A percentile compares a stretch with the other conserved stretches of the same genome.
Conservation (phyloP, 2,797 vertebrate species). For the Gephyroberyx darwinii region DNA sequence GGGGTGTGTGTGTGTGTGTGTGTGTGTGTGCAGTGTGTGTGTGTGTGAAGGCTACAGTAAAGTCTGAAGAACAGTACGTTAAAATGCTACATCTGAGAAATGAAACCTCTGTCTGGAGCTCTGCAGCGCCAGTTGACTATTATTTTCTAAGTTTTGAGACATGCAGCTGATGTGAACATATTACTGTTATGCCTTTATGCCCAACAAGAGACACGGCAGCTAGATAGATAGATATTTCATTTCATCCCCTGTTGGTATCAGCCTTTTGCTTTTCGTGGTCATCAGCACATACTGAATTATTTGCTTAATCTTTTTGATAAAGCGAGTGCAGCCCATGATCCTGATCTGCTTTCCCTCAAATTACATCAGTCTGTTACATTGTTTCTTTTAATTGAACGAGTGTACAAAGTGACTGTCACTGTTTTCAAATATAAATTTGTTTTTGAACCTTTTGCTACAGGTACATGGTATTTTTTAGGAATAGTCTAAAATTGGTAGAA, state of each 20-base stretch:
- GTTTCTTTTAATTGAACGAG: not conserved
- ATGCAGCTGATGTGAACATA: not conserved
- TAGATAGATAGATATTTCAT: not conserved
- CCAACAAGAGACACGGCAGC: not conserved
- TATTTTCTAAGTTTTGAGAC: slow-evolving; percentile 29
- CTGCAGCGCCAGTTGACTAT: slow-evolving; percentile 12
- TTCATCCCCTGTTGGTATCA: not conserved
- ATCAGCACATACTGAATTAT: too few species aligned
- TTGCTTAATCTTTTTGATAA: too few species aligned
- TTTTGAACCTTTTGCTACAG: not conserved
- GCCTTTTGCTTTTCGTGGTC: too few species aligned
- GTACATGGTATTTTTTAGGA: not conserved
- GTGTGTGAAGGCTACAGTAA: not conserved
- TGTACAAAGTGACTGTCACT: not conserved
- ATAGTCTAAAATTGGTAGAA: not conserved
- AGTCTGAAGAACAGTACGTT: slow-evolving; percentile 12
- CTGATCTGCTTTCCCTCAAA: too few species aligned
- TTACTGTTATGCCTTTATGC: not conserved
- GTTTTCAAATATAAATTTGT: not conserved
- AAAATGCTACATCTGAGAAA: not conserved
- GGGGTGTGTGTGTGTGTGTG: slow-evolving; percentile 7
- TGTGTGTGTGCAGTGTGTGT: not conserved
- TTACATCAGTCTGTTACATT: not conserved
- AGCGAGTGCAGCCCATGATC: too few species aligned
- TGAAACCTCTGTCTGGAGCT: not conserved